Evolutionary conservation across 2,797 vertebrate species (phyloP), one percentile per base, ranked within the genome.

Genomic region (Lacerta viridis): DNA sequence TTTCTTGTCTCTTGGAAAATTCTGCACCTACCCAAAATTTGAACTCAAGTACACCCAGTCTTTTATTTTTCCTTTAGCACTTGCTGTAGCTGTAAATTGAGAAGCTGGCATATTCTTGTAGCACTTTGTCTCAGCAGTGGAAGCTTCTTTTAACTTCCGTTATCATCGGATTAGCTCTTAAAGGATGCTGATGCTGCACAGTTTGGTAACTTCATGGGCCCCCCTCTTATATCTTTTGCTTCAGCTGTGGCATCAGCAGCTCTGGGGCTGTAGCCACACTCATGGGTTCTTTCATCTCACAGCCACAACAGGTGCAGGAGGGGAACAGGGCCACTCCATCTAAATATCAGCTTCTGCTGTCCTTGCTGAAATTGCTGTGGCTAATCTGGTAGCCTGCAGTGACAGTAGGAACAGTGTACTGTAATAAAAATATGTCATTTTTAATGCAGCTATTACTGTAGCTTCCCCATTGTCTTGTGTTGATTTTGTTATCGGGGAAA

Each of bases 291-390:
- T 29, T 85, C 39, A 55, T 81, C 55, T 75, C 39, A 29, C 17
- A 68, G 77, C 69, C 68, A 33, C 55, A 85, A 75, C 83, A 85
- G 59, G 41, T 80, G n/a, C 59, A 75, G 13, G 10, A 75, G 55
- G 64, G 36, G 66, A 46, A 41, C 36, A 61, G 13, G 66, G 36
- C 41, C 4, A 27, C 76, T 79, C 46, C 46, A 23, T 79, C 23
- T 41, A 27, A 11, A 17, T 61, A 80, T 79, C 68, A 74, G 33
- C 55, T 74, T 80, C 59, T 85, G 55, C 69, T 84, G 50, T 72
- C 55, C 20, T 76, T 87, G 55, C 36, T 80, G 66, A 59, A 80
- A 80, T 59, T 80, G 23, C 50, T 85, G 68, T 55, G 46, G 55
- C 68, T 89, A 74, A 88, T 66, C 80, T 77, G 36, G 8, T 39